phyloP scores from a whole-genome alignment of 2,797 vertebrate genomes.

The Epinephelus awoara region DNA sequence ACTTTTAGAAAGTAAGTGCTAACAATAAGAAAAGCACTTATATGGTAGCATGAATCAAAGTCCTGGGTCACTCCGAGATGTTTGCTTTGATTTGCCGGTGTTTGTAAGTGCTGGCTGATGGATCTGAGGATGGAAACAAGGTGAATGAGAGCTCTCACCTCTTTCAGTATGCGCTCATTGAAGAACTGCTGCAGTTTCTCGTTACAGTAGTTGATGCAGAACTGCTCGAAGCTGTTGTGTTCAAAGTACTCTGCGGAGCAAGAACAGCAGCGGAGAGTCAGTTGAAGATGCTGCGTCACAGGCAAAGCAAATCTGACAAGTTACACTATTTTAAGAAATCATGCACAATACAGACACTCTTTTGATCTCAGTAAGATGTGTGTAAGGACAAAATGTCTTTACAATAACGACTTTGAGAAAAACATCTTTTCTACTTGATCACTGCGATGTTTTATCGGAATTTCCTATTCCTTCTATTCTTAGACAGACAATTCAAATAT shows the following conservation, averaged over 20 bases:
- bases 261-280: not conserved
- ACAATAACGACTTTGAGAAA: not conserved
- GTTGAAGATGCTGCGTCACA: not conserved
- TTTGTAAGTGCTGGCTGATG: not conserved
- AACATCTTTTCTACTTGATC: not conserved
- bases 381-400: not conserved
- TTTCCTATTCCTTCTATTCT: not conserved
- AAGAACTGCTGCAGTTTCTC: constrained; percentile 99
- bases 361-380: not conserved
- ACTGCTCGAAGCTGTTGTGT: constrained; percentile 99
- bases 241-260: constrained; percentile 95
- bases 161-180: constrained; percentile 98
- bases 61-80: not conserved
- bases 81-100: not conserved
- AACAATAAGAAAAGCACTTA: not conserved
- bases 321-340: not conserved
- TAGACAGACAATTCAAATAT: not conserved
- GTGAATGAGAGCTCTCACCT: constrained; percentile 84
- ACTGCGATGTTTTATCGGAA: not conserved
- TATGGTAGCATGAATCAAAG: not conserved
- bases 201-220: constrained; percentile 99
- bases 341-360: not conserved
- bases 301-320: not conserved
- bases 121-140: not conserved
- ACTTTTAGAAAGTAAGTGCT: not conserved